These are phyloP conservation scores for Tichodroma muraria DNA, from an alignment of 2,113 vertebrate genomes.

Conservation along the genomic window DNA sequence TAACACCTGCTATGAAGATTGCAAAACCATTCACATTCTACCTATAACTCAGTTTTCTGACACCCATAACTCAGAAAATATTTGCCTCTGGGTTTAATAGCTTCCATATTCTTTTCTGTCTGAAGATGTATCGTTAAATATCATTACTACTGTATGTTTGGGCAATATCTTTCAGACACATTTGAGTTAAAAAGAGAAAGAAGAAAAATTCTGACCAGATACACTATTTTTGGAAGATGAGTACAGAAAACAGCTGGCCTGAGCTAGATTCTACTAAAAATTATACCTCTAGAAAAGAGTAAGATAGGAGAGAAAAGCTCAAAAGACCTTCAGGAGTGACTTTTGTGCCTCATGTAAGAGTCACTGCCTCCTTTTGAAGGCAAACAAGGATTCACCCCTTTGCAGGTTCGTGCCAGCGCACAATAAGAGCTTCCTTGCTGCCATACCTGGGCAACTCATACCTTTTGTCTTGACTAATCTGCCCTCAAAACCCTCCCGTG, in stretches of 20 bases:
- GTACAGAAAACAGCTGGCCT: not conserved
- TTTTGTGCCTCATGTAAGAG: not conserved
- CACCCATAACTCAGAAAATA: conserved; percentile 34
- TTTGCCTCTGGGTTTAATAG: conserved; percentile 38
- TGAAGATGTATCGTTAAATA: conserved; percentile 15
- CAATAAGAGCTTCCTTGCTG: not conserved
- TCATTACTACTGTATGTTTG: conserved; percentile 31
- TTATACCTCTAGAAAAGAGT: not conserved
- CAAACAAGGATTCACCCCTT: not conserved
- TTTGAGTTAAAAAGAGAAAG: not conserved
- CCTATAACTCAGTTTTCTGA: conserved; percentile 20
- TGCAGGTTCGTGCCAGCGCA: not conserved
- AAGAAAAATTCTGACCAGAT: not conserved
- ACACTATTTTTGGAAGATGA: not conserved
- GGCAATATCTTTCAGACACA: not conserved
- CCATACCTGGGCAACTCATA: not conserved
- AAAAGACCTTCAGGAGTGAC: not conserved
- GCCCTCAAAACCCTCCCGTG: not conserved
- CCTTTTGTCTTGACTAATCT: not conserved
- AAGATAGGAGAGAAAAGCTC: not conserved
- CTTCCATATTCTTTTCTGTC: conserved; percentile 32
- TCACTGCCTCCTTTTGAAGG: not conserved
- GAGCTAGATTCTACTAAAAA: not conserved
- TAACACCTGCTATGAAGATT: conserved; percentile 32
- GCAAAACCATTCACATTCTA: conserved; percentile 33